Conservation (phyloP, 2,888 invertebrate genomes). For the Sarcophaga carnaria region DNA sequence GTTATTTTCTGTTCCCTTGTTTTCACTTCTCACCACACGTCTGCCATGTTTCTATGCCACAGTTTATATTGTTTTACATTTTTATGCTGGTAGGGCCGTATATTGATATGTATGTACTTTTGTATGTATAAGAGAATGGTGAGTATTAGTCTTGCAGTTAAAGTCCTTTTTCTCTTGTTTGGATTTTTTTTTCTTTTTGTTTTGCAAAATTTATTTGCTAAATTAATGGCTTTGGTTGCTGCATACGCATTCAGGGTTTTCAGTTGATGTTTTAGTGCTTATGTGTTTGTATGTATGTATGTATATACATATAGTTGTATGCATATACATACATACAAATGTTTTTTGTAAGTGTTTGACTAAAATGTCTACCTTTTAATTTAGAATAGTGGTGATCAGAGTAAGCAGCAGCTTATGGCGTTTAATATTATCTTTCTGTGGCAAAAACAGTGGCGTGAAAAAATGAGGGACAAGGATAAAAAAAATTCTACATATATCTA, state of each 20-base stretch:
- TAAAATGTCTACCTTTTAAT: conserved; percentile 59
- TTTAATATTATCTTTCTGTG: conserved; percentile 19
- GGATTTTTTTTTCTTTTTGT: background rate
- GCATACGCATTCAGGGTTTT: no score
- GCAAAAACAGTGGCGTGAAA: conserved; percentile 23
- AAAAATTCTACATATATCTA: no score
- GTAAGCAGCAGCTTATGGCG: conserved; percentile 21
- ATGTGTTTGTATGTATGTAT: background rate
- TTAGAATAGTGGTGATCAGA: conserved; percentile 56
- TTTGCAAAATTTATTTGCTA: conserved; percentile 59
- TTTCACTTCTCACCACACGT: background rate
- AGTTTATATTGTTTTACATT: background rate
- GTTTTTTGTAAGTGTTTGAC: background rate
- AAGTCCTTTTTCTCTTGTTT: no score
- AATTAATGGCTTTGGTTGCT: conserved; percentile 53
- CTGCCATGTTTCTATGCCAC: conserved; percentile 1
- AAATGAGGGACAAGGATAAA: background rate
- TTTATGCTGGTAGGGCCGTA: no score
- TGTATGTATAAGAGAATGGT: background rate
- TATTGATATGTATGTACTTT: background rate
- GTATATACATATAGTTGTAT: background rate
- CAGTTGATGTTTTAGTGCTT: background rate
- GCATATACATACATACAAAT: background rate
- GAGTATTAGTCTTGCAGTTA: no score
- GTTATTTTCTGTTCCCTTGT: conserved; percentile 17